Evolutionary conservation across 37 sponge, comb jelly and placozoan species (phyloP).

Genomic region (Agelas oroides): DNA sequence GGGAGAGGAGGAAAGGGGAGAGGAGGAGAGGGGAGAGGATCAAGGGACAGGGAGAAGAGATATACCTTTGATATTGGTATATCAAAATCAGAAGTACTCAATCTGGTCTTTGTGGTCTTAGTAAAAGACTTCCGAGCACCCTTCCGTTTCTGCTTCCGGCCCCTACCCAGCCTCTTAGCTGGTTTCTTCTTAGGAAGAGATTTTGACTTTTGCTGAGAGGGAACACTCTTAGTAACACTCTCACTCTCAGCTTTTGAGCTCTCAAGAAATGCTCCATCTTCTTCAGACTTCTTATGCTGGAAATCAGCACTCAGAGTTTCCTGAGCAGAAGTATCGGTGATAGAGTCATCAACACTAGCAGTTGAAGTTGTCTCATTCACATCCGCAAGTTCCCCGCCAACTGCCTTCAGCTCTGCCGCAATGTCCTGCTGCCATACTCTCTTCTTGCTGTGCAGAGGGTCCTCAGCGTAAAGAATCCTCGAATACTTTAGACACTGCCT

Average conservation of each 20-base stretch:
- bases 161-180: neutral
- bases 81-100: constrained; percentile 26
- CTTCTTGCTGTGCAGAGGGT: constrained; percentile 43
- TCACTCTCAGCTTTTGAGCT: neutral
- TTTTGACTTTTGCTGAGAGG: neutral
- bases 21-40: too few species aligned
- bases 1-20: too few species aligned
- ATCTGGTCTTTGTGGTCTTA: neutral
- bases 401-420: constrained; percentile 29
- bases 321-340: too few species aligned
- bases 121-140: neutral
- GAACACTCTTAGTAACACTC: neutral
- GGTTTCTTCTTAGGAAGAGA: neutral
- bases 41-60: too few species aligned
- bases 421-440: constrained; percentile 35
- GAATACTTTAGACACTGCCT: constrained; percentile 80
- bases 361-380: neutral
- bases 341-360: neutral
- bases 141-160: neutral
- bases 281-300: neutral
- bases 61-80: neutral
- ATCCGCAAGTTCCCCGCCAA: neutral
- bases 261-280: neutral
- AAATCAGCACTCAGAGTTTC: constrained; percentile 26
- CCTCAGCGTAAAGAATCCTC: constrained; percentile 56